Evolutionary conservation across 2,888 invertebrate species (phyloP), one percentile per base, ranked within the genome.

Genomic region (Caenorhabditis wallacei): DNA sequence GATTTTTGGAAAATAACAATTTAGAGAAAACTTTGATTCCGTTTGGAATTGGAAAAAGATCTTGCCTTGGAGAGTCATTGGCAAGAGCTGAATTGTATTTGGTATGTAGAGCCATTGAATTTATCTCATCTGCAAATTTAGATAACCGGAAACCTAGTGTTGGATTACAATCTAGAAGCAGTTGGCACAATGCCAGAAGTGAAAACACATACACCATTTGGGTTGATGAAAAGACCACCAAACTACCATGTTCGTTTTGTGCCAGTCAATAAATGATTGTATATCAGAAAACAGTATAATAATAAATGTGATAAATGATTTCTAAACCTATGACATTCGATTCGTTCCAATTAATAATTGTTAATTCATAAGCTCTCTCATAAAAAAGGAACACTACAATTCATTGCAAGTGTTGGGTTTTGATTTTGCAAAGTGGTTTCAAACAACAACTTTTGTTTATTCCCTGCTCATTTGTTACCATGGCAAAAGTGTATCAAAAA

Each of bases 41-140:
- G 0, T 85, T 85, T 57, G 84, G 85, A 26, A 48, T 85, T 20
- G 85, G 85, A 53, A 85, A 85, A 35, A 51, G 85, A 18, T 26
- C 75, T 1, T 85, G 85, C 69, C 78, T 61, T 1, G 85, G 85
- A 51, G 85, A 85, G 46, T 79, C 79, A 8, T 37, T 85, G 24
- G 85, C 85, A 10, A 82, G 72, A 54, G 83, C 83, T 0, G 85
- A 85, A 46, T 26, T 85, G 18, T 85, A 84, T 22, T 74, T 85
- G 85, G 85, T 85, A 26, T 4, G 48, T 30, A n/a, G 3, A 46
- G 43, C n/a, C n/a, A n/a, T 10, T 43, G 18, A 48, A 18, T 18
- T 48, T 18, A 18, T 18, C 13, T n/a, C 7, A 18, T 48, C 18
- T 18, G 18, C 2, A 48, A 48, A 18, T 48, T 75, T 59, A 80